These are phyloP conservation scores for Rutpela maculata DNA, from an alignment of 2,888 invertebrate genomes.

Conservation along the genomic window DNA sequence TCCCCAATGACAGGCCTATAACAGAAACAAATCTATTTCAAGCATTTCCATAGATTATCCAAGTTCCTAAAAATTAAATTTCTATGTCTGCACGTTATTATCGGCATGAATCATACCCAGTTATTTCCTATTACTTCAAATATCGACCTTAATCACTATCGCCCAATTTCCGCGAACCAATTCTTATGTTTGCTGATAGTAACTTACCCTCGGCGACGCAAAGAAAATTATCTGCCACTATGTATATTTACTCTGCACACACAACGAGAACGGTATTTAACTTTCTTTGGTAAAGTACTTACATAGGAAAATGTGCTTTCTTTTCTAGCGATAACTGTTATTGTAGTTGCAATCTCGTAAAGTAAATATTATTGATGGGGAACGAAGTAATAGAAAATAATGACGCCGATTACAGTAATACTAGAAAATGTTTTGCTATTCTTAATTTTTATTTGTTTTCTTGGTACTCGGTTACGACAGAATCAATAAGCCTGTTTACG, in stretches of 20 bases:
- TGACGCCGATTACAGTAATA: not conserved
- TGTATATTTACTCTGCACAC: not conserved
- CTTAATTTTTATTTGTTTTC: constrained; percentile 1
- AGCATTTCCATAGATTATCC: not conserved
- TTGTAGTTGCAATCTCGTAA: constrained; percentile 8
- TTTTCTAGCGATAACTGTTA: constrained; percentile 9
- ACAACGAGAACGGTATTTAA: constrained; percentile 7
- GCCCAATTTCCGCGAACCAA: not conserved
- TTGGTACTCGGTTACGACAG: not conserved
- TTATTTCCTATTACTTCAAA: not conserved
- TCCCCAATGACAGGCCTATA: too few relatives aligned
- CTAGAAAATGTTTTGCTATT: not conserved
- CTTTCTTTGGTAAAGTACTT: not conserved
- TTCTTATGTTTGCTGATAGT: not conserved
- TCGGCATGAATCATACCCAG: not conserved
- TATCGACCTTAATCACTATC: not conserved
- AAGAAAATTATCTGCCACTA: not conserved
- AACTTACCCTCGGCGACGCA: constrained; percentile 6
- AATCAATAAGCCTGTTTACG: not conserved
- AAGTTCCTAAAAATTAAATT: not conserved
- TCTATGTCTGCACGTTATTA: not conserved
- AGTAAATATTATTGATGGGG: constrained; percentile 15
- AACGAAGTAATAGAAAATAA: constrained; percentile 9
- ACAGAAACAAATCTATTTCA: too few relatives aligned
- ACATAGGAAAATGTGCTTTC: constrained; percentile 2